Percentiles rank a stretch among this genome's conserved stretches.
These are phyloP conservation scores for Rhadinocentrus ornatus DNA, from an alignment of 2,797 vertebrate genomes.

Conservation along the genomic window DNA sequence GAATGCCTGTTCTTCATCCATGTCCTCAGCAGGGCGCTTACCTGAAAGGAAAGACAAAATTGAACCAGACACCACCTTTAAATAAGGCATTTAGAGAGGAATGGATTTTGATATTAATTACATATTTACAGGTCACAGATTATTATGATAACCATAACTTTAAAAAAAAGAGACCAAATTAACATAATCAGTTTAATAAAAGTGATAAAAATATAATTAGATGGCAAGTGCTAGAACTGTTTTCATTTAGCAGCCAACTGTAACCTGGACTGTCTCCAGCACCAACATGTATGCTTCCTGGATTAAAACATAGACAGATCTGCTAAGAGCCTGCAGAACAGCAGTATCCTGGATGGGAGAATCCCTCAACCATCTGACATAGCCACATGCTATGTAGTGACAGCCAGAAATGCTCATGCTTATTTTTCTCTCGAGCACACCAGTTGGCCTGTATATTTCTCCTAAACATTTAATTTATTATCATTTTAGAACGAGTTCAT, in stretches of 20 bases:
- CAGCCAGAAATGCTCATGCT: slow-evolving; percentile 50
- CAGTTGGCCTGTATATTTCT: slow-evolving; percentile 19
- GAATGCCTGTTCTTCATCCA: slow-evolving; percentile 96
- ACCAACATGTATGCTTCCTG: slow-evolving; percentile 63
- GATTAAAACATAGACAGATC: slow-evolving; percentile 69
- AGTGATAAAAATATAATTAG: slow-evolving; percentile 34
- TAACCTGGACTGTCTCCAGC: slow-evolving; percentile 62
- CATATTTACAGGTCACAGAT: too few relatives aligned
- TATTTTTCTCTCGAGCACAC: slow-evolving; percentile 13
- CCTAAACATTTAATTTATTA: slow-evolving; percentile 2
- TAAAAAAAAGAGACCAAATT: not conserved
- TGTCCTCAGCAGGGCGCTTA: slow-evolving; percentile 97
- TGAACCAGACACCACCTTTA: not conserved
- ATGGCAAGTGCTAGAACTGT: slow-evolving; percentile 4
- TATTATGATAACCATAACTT: not conserved
- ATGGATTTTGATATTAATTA: not conserved
- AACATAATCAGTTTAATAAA: not conserved
- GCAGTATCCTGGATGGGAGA: slow-evolving; percentile 72
- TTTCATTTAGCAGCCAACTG: slow-evolving; percentile 56
- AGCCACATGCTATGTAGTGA: slow-evolving; percentile 56
- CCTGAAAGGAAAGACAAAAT: slow-evolving; percentile 77
- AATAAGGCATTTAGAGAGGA: not conserved
- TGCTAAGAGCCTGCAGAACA: slow-evolving; percentile 65
- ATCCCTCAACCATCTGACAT: slow-evolving; percentile 75
- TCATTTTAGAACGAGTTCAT: not conserved